Percentiles rank a stretch among this genome's conserved stretches.
These are phyloP conservation scores for Ferrisia virgata DNA, from an alignment of 2,888 invertebrate genomes.

Conservation along the genomic window DNA sequence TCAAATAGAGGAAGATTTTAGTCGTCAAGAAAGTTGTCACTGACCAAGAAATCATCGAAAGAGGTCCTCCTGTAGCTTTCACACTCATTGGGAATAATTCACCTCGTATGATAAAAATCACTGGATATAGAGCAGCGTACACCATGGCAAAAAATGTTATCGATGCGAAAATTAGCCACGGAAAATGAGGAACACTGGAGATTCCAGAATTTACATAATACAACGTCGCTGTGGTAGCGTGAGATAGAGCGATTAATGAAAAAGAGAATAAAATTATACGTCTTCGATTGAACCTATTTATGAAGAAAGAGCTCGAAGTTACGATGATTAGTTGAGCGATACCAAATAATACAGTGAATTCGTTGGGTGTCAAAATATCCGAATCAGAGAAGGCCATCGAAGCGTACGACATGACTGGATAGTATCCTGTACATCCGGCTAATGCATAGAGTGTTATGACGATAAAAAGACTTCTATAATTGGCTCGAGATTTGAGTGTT, in stretches of 20 bases:
- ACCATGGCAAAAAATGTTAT: not conserved
- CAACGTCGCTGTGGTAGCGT: conserved; percentile 47
- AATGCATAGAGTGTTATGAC: not conserved
- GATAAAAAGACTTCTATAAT: not conserved
- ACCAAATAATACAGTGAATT: not conserved
- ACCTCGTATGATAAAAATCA: not conserved
- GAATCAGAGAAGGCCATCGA: not conserved
- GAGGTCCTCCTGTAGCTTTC: not conserved
- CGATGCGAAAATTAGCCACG: conserved; percentile 8
- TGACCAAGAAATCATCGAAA: not conserved
- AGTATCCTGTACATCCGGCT: not conserved
- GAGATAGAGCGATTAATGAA: conserved; percentile 47
- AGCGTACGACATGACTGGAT: not conserved
- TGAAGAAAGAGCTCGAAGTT: not conserved
- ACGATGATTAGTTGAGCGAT: not conserved
- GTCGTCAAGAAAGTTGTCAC: not conserved
- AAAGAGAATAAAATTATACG: conserved; percentile 47
- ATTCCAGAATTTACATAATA: not conserved
- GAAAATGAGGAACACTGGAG: too few species aligned
- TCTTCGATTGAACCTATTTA: not conserved
- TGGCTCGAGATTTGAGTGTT: not conserved
- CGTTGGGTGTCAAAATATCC: not conserved
- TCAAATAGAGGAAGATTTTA: not conserved
- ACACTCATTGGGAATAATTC: too few species aligned
- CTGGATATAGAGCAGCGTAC: not conserved